Base-by-base conservation (phyloP, 2,888 invertebrate genomes). In the Globia sparganii region DNA sequence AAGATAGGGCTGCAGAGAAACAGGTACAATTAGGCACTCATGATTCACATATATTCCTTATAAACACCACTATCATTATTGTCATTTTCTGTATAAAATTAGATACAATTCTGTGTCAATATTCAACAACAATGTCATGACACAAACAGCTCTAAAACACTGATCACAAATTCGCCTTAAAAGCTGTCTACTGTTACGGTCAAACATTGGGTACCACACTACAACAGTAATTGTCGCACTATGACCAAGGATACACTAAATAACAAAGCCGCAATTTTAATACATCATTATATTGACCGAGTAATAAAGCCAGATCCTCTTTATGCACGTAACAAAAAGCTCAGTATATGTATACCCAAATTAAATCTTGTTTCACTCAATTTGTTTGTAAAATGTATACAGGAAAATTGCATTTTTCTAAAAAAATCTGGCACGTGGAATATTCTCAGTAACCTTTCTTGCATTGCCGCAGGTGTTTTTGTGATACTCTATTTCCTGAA, bases 281-380 rank as follows among this genome's bases (percentile, higher is more conserved):
- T 71, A 40, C 21, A 58, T 5, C 8, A 61, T 21, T 77, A 3
- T 25, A 40, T 40, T 64, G 49, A 31, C 5, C 6, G 9, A 4
- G 46, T 49, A 62, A 72, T 73, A 66, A 66, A 62, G 21, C 31
- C 53, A 31, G 53, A 72, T 59, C 53, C 28, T 25, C n/a, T 83
- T 78, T 62, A 66, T 28, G 11, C 15, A 15, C 49, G 25, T 43
- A 64, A 21, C 37, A 46, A 71, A 53, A 71, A 76, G 15, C 56
- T 31, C 37, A 25, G 4, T 49, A 13, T 49, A n/a, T n/a, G n/a
- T n/a, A 18, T 25, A 61, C 61, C 15, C 28, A 28, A 43, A 43
- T 31, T 53, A 49, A 78, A 4, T 59, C 11, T 46, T 56, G n/a
- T 56, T 56, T 56, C 53, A 4, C n/a, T 3, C 25, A 56, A 56